Conservation (phyloP, 1,140 invertebrate species). For the Steinernema khuongi region DNA sequence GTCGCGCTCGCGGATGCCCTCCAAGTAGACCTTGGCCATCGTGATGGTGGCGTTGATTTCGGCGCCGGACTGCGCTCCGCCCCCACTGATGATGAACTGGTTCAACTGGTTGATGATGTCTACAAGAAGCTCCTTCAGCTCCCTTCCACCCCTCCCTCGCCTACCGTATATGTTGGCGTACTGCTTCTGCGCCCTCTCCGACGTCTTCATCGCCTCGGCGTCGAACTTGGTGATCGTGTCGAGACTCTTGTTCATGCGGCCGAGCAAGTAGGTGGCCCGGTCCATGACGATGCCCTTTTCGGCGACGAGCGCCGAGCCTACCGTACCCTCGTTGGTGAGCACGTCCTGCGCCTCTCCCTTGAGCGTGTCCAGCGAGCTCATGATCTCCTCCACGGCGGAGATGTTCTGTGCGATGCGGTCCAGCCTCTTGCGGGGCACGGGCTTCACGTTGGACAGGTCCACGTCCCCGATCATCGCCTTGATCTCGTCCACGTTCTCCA, state of each 20-base stretch:
- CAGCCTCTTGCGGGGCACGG: slow-evolving; percentile 70
- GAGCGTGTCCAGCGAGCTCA: slow-evolving; percentile 29
- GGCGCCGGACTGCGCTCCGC: neutral
- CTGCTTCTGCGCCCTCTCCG: slow-evolving; percentile 22
- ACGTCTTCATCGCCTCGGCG: neutral
- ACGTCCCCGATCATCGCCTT: slow-evolving; percentile 64
- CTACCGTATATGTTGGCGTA: slow-evolving; percentile 25
- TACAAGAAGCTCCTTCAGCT: neutral
- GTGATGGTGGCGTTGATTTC: neutral
- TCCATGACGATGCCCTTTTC: slow-evolving; percentile 24
- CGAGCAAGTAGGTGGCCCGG: slow-evolving; percentile 27
- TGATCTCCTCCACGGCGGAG: slow-evolving; percentile 28
- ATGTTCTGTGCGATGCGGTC: slow-evolving; percentile 60
- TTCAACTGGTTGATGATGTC: neutral
- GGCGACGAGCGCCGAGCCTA: neutral
- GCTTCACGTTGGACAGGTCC: slow-evolving; percentile 67
- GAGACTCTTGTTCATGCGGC: slow-evolving; percentile 28
- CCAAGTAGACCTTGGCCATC: slow-evolving; percentile 40
- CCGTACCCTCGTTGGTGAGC: slow-evolving; percentile 22
- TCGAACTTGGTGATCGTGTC: slow-evolving; percentile 26
- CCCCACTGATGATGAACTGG: neutral
- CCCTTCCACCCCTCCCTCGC: neutral
- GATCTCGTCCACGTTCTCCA: slow-evolving; percentile 70
- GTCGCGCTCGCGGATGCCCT: slow-evolving; percentile 42
- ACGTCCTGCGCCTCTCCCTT: slow-evolving; percentile 33